Conservation (phyloP, 92 coral and sea anemone species). For the Plumapathes pennacea region DNA sequence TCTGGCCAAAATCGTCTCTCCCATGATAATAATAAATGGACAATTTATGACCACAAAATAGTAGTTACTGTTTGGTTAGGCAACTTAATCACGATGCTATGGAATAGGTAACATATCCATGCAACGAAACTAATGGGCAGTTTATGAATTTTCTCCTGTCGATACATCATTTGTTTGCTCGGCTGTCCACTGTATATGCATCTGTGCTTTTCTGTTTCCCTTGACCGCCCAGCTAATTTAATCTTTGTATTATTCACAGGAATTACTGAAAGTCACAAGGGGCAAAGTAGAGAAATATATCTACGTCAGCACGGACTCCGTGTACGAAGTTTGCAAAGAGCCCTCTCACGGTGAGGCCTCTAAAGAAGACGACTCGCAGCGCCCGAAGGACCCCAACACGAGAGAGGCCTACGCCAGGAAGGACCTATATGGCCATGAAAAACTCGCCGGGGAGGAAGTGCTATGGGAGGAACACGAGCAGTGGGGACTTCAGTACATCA, state of each 20-base stretch:
- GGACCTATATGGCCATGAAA: constrained; percentile 81
- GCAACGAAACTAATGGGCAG: too few relatives aligned
- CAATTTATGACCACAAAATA: too few relatives aligned
- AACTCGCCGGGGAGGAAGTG: constrained; percentile 74
- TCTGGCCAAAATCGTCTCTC: too few relatives aligned
- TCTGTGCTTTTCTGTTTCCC: too few relatives aligned
- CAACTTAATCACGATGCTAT: too few relatives aligned
- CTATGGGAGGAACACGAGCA: constrained; percentile 58
- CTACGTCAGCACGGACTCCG: constrained; percentile 87
- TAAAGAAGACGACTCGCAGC: constrained; percentile 85
- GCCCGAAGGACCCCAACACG: constrained; percentile 63
- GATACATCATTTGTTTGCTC: too few relatives aligned
- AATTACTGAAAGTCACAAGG: background rate
- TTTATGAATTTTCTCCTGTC: too few relatives aligned
- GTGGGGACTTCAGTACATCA: constrained; percentile 60
- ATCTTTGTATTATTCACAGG: background rate
- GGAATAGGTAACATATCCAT: too few relatives aligned
- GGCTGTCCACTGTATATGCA: too few relatives aligned
- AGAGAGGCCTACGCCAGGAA: constrained; percentile 45
- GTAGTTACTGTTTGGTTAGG: too few relatives aligned
- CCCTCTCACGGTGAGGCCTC: constrained; percentile 78
- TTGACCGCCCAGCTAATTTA: background rate
- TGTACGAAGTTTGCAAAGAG: constrained; percentile 86
- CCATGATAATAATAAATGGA: too few relatives aligned
- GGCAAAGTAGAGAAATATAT: constrained; percentile 70